Conservation (phyloP, 2,888 invertebrate species). For the Drosophila stalkeri region DNA sequence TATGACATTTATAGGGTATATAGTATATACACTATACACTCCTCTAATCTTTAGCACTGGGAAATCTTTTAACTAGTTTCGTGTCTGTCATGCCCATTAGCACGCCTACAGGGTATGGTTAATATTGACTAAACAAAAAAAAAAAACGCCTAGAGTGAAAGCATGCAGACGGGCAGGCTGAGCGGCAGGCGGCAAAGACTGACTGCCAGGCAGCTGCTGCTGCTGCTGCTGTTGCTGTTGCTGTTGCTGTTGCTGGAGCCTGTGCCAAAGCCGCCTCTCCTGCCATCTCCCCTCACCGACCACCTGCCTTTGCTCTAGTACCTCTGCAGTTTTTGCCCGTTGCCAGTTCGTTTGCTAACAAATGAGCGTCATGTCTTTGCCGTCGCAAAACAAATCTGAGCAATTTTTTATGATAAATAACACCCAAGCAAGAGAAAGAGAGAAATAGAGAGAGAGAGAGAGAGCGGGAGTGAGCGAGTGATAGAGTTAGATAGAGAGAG, state of each 20-base stretch:
- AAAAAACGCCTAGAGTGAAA: slow-evolving; percentile 41
- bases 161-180: slow-evolving; percentile 14
- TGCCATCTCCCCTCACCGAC: background rate
- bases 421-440: slow-evolving; percentile 42
- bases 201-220: slow-evolving; percentile 4
- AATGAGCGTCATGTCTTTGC: slow-evolving; percentile 79
- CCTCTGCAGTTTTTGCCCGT: slow-evolving; percentile 12
- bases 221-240: slow-evolving; percentile 13
- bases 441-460: background rate
- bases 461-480: background rate
- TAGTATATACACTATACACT: background rate
- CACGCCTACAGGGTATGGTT: slow-evolving; percentile 30
- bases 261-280: slow-evolving; percentile 12
- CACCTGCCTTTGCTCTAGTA: background rate
- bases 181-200: background rate
- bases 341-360: slow-evolving; percentile 70
- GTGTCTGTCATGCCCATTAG: background rate
- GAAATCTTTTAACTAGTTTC: too few species aligned
- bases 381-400: slow-evolving; percentile 80
- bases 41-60: background rate
- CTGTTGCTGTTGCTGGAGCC: slow-evolving; percentile 16
- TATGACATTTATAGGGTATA: background rate
- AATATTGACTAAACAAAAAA: too few species aligned
- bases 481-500: background rate
- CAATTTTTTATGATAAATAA: slow-evolving; percentile 81